Conservation (phyloP, 2,113 vertebrate genomes). For the human (Homo sapiens) region DNA sequence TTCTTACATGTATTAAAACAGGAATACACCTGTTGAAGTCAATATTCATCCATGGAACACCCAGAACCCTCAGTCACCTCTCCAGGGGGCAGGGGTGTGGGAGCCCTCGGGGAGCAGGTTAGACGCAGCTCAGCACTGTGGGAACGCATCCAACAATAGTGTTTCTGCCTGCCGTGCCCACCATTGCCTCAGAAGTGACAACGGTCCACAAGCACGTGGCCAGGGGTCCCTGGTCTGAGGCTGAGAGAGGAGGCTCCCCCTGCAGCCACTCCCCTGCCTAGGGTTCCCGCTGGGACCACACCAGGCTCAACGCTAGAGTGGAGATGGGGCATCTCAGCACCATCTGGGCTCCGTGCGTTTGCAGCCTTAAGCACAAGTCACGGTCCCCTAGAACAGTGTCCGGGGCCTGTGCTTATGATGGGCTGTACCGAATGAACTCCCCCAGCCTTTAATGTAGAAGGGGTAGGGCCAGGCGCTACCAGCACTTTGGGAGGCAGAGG, state of each 20-base stretch:
- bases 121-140: neutral
- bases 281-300: neutral
- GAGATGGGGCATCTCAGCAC: accelerated
- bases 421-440: too few species aligned
- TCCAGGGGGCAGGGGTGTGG: neutral
- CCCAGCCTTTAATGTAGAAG: too few species aligned
- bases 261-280: neutral
- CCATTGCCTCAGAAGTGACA: neutral
- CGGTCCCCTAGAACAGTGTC: neutral
- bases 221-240: too few species aligned
- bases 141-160: neutral
- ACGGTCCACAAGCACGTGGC: neutral
- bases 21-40: neutral
- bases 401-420: too few species aligned
- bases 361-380: neutral
- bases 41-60: too few species aligned
- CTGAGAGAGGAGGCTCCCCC: neutral
- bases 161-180: neutral
- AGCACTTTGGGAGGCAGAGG: too few species aligned
- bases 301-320: neutral
- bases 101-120: too few species aligned
- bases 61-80: neutral
- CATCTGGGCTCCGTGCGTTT: neutral
- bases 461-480: neutral
- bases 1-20: neutral